phyloP scores from a whole-genome alignment of 2,113 vertebrate genomes.

The Pseudopodoces humilis region DNA sequence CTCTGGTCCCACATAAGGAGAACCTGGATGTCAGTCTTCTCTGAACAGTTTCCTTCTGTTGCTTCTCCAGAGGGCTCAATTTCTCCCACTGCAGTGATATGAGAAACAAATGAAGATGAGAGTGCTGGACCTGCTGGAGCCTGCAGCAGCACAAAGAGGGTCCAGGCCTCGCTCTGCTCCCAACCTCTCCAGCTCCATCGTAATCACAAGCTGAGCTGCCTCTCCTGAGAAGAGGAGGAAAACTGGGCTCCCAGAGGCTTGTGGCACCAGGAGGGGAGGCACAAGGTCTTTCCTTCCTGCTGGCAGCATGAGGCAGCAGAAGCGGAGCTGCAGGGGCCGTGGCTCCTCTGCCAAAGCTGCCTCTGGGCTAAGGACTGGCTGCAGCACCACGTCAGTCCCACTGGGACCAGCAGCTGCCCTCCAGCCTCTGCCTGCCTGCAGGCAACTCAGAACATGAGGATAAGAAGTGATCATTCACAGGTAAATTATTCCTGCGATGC shows the following conservation, averaged over 20 bases:
- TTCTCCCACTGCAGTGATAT: not conserved
- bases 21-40: slow-evolving; percentile 13
- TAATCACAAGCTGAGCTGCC: not conserved
- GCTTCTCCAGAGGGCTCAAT: slow-evolving; percentile 2
- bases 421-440: not conserved
- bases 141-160: not conserved
- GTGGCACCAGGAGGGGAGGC: not conserved
- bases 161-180: not conserved
- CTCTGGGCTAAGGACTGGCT: rapidly evolving
- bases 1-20: not conserved
- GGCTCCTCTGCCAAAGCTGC: not conserved
- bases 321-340: rapidly evolving
- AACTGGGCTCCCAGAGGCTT: not conserved
- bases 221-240: not conserved
- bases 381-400: not conserved
- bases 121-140: not conserved
- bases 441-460: not conserved
- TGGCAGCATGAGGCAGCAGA: rapidly evolving
- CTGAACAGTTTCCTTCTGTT: not conserved
- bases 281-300: not conserved
- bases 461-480: not conserved
- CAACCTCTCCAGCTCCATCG: rapidly evolving
- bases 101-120: not conserved
- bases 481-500: not conserved
- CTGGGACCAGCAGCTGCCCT: not conserved